Percentiles rank a stretch among this genome's conserved stretches.
phyloP scores from a whole-genome alignment of 2,797 vertebrate species.

The Phylloscopus collybita region DNA sequence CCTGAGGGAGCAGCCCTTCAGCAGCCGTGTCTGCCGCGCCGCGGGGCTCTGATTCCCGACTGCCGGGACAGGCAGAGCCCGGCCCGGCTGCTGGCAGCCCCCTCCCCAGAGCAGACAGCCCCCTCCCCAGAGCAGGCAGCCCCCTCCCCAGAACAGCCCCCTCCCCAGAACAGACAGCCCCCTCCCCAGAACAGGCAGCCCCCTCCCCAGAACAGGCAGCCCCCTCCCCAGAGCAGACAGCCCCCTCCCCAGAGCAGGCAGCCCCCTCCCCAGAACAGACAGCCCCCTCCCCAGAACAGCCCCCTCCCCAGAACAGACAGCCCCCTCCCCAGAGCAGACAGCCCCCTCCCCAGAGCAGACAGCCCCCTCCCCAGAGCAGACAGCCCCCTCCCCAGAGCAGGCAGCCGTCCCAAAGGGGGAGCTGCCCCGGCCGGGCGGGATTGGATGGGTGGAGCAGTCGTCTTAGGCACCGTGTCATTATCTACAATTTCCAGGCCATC shows the following conservation, averaged over 20 bases:
- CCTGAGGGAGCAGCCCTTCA: not conserved
- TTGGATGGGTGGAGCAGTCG: constrained; percentile 49
- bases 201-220: not conserved
- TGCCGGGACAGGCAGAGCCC: not conserved
- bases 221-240: not conserved
- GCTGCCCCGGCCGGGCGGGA: not conserved
- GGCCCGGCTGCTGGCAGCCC: not conserved
- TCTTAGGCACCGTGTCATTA: constrained; percentile 66
- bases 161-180: no score
- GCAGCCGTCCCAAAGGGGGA: not conserved
- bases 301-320: not conserved
- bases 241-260: not conserved
- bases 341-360: not conserved
- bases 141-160: not conserved
- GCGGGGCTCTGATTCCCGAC: not conserved
- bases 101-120: not conserved
- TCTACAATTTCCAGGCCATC: constrained; percentile 66
- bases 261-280: not conserved
- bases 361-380: no score
- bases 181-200: not conserved
- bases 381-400: no score
- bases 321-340: not conserved
- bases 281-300: not conserved
- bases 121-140: not conserved
- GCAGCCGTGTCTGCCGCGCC: not conserved